Percentiles rank a stretch among this genome's conserved stretches.
Conservation (phyloP, 2,888 invertebrate species). For the Nephrocerus scutellatus region DNA sequence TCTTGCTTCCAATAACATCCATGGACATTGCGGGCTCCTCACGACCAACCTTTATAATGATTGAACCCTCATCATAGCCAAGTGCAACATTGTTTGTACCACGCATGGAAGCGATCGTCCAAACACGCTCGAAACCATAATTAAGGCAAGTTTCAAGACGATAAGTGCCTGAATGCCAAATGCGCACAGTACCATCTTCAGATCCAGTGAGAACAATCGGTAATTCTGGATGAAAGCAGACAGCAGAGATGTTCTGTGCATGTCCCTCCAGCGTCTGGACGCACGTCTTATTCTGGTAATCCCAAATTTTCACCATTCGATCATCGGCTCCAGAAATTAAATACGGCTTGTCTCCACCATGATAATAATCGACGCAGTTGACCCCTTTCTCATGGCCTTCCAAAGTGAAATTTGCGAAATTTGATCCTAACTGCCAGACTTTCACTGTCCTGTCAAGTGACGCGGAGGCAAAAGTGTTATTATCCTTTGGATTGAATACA, state of each 20-base stretch:
- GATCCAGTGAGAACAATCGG: constrained; percentile 96
- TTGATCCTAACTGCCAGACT: constrained; percentile 97
- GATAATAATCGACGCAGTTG: constrained; percentile 98
- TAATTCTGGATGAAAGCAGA: constrained; percentile 96
- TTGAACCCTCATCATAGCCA: constrained; percentile 56
- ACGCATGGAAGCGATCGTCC: constrained; percentile 89
- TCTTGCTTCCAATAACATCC: constrained; percentile 97
- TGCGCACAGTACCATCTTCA: constrained; percentile 94
- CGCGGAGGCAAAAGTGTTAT: constrained; percentile 99
- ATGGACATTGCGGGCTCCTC: constrained; percentile 99
- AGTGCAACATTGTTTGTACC: constrained; percentile 95
- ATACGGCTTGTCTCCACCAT: constrained; percentile 98
- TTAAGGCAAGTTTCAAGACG: constrained; percentile 92
- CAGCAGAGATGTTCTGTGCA: constrained; percentile 91
- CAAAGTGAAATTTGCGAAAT: constrained; percentile 94
- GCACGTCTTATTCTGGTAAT: constrained; percentile 99
- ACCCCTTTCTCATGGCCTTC: constrained; percentile 99
- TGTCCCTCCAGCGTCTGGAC: constrained; percentile 98
- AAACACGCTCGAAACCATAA: constrained; percentile 96
- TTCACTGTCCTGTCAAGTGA: constrained; percentile 96
- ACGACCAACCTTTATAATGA: constrained; percentile 59
- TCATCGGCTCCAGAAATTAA: constrained; percentile 98
- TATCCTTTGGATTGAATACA: constrained; percentile 98
- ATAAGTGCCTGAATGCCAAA: constrained; percentile 99
- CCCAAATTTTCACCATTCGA: constrained; percentile 97